These are phyloP conservation scores for Centropristis striata DNA, from an alignment of 2,113 vertebrate genomes.

Conservation along the genomic window DNA sequence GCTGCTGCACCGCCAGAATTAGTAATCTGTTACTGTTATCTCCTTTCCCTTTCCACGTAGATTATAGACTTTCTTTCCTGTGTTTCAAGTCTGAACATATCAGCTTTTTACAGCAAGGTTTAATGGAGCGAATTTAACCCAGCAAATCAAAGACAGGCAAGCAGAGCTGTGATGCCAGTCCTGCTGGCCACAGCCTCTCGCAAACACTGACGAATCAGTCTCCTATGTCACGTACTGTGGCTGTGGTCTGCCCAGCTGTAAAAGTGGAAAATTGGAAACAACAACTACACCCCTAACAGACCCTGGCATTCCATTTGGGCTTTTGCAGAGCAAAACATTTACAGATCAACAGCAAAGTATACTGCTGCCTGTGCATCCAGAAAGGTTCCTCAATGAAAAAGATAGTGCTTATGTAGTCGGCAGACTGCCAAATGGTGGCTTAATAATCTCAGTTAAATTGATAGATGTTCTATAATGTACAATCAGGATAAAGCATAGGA, in stretches of 20 bases:
- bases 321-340: constrained; percentile 63
- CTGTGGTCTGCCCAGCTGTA: constrained; percentile 74
- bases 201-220: constrained; percentile 54
- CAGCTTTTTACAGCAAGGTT: constrained; percentile 62
- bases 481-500: not conserved
- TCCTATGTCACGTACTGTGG: constrained; percentile 68
- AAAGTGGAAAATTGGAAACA: constrained; percentile 82
- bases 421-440: not conserved
- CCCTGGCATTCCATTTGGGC: constrained; percentile 74
- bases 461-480: not conserved
- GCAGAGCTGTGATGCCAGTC: constrained; percentile 45
- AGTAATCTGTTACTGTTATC: constrained; percentile 61
- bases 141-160: constrained; percentile 52
- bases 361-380: constrained; percentile 48
- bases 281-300: constrained; percentile 77
- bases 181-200: constrained; percentile 45
- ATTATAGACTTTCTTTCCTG: constrained; percentile 37
- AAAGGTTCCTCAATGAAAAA: constrained; percentile 31
- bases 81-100: constrained; percentile 63
- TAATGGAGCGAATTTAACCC: constrained; percentile 61
- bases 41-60: constrained; percentile 39
- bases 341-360: constrained; percentile 71
- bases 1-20: constrained; percentile 48
- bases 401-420: not conserved
- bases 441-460: not conserved